phyloP scores from a whole-genome alignment of 2,113 vertebrate genomes.

The Ptychochromis oligacanthus region DNA sequence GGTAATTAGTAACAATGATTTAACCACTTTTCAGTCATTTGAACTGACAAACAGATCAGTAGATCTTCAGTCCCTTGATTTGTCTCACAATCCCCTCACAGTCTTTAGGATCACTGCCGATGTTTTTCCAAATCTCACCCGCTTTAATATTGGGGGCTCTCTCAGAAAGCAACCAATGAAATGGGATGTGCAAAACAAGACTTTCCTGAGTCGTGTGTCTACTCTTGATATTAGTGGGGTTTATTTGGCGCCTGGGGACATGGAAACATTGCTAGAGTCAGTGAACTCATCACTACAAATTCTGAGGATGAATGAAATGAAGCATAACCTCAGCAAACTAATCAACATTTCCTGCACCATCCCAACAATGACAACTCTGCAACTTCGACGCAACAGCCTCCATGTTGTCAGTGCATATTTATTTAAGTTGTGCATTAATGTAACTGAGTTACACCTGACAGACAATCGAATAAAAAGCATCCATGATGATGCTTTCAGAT shows the following conservation, averaged over 20 bases:
- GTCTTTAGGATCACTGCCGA: conserved; percentile 62
- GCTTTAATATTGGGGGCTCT: conserved; percentile 54
- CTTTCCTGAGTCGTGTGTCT: conserved; percentile 64
- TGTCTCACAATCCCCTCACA: conserved; percentile 62
- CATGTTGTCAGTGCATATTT: conserved; percentile 36
- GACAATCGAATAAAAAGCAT: conserved; percentile 42
- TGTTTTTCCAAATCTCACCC: conserved; percentile 68
- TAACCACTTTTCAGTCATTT: conserved; percentile 41
- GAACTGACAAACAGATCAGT: conserved; percentile 58
- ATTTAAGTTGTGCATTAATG: conserved; percentile 54
- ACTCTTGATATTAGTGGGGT: conserved; percentile 68
- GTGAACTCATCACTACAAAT: conserved; percentile 61
- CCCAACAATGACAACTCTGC: conserved; percentile 63
- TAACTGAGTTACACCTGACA: conserved; percentile 68
- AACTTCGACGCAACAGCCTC: conserved; percentile 71
- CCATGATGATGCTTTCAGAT: conserved; percentile 32
- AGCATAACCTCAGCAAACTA: conserved; percentile 35
- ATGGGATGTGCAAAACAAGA: conserved; percentile 65
- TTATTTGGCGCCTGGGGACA: conserved; percentile 30
- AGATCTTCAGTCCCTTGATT: conserved; percentile 39
- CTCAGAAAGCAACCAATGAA: conserved; percentile 1
- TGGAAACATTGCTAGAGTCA: conserved; percentile 48
- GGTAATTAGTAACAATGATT: not conserved
- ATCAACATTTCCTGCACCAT: conserved; percentile 75
- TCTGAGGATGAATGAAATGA: conserved; percentile 69